Evolutionary conservation across 2,888 invertebrate genomes (phyloP).

Genomic region (Dendrolimus pini): DNA sequence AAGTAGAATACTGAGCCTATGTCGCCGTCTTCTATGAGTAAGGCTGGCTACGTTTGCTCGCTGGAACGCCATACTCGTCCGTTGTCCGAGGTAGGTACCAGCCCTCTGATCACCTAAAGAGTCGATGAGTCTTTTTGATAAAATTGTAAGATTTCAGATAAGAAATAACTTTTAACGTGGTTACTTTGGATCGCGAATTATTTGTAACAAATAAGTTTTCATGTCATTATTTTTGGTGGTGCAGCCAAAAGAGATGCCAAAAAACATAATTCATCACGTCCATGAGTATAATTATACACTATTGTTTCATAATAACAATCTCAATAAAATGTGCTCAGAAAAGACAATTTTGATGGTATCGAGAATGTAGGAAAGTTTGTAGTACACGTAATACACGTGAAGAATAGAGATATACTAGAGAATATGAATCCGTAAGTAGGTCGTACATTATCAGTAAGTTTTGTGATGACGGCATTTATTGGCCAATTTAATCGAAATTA

Average conservation of each 20-base stretch:
- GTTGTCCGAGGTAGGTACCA: too few relatives aligned
- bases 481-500: constrained; percentile 60
- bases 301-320: constrained; percentile 16
- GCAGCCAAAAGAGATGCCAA: constrained; percentile 72
- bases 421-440: constrained; percentile 24
- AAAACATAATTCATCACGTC: constrained; percentile 51
- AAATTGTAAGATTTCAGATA: too few relatives aligned
- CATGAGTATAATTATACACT: constrained; percentile 33
- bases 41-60: too few relatives aligned
- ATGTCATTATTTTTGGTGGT: constrained; percentile 47
- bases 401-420: constrained; percentile 26
- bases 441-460: constrained; percentile 33
- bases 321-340: constrained; percentile 60
- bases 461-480: constrained; percentile 71
- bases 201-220: constrained; percentile 6
- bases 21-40: too few relatives aligned
- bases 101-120: too few relatives aligned
- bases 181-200: background rate
- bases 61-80: too few relatives aligned
- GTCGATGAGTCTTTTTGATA: too few relatives aligned
- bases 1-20: too few relatives aligned
- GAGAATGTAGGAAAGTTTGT: constrained; percentile 36
- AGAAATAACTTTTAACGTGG: too few relatives aligned
- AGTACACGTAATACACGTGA: too few relatives aligned
- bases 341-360: constrained; percentile 58